phyloP scores from a whole-genome alignment of 2,797 vertebrate species.

The Uromys caudimaculatus region DNA sequence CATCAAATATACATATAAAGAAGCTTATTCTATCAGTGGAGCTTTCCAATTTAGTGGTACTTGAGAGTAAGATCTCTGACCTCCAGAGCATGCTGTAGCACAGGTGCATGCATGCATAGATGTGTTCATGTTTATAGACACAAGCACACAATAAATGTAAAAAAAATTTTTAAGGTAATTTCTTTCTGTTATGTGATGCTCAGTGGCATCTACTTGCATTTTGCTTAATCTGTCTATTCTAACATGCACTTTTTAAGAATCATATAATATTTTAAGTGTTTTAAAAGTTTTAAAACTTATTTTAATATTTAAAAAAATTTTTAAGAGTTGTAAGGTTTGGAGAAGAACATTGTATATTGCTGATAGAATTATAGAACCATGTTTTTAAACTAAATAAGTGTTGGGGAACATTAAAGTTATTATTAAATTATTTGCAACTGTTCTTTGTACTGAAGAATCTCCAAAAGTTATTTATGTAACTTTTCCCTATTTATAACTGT shows the following conservation, averaged over 20 bases:
- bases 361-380: conserved; percentile 31
- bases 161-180: neutral
- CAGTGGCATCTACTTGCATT: conserved; percentile 35
- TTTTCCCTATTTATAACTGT: conserved; percentile 3
- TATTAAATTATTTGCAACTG: neutral
- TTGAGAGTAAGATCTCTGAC: neutral
- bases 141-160: neutral
- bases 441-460: conserved; percentile 48
- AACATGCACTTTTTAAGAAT: neutral
- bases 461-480: conserved; percentile 9
- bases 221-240: conserved; percentile 41
- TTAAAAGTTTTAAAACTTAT: too few species aligned
- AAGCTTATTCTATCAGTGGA: neutral
- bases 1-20: neutral
- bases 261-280: conserved; percentile 17
- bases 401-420: conserved; percentile 6
- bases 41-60: neutral
- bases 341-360: neutral
- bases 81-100: neutral
- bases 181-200: conserved; percentile 26
- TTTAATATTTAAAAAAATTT: too few species aligned
- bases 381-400: conserved; percentile 45
- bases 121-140: neutral
- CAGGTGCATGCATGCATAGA: neutral
- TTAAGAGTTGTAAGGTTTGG: neutral